Base-by-base conservation (phyloP, 2,113 vertebrate genomes). In the Actenoides lindsayi region DNA sequence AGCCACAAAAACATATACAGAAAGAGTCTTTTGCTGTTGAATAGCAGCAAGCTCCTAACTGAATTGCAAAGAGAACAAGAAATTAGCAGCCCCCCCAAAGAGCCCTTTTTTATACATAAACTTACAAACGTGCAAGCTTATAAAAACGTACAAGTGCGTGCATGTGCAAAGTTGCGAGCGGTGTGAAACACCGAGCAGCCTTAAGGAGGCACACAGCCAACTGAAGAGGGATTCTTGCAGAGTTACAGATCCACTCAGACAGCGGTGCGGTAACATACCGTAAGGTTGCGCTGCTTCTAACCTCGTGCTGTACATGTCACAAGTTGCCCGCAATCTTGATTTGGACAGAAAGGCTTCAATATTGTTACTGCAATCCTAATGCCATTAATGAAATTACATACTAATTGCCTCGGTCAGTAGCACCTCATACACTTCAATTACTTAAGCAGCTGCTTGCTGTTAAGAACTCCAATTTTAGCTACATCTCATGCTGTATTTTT, bases 271-370 rank as follows among this genome's bases (percentile, higher is more conserved):
- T 83, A 96, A 74, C 90, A 91, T 13, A 81, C 42, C 1, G 0
- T 8, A 96, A 95, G 53, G 27, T 1, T 6, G 0, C 51, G 2
- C 44, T 60, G 64, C 65, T 89, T 46, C 90, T 15, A 83, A 25
- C 56, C 67, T 93, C 87, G 4, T 13, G 12, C 5, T 83, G 37
- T 25, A 83, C 83, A 15, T 53, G 82, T 89, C 79, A 78, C 62
- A 87, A 82, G 84, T 10, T 93, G 90, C 90, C 65, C 3, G 17
- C 73, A 93, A 85, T 83, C 83, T 93, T 83, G 83, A 97, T 87
- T 96, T 91, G 95, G 83, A 92, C 78, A 93, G 65, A 97, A 93
- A 96, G 33, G 92, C 73, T 93, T 90, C 79, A 93, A 96, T 92
- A 81, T 85, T 93, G 89, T 93, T 92, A 81, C 59, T 92, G 83